Base-by-base conservation (phyloP, 2,888 invertebrate genomes). In the Oligia strigilis region DNA sequence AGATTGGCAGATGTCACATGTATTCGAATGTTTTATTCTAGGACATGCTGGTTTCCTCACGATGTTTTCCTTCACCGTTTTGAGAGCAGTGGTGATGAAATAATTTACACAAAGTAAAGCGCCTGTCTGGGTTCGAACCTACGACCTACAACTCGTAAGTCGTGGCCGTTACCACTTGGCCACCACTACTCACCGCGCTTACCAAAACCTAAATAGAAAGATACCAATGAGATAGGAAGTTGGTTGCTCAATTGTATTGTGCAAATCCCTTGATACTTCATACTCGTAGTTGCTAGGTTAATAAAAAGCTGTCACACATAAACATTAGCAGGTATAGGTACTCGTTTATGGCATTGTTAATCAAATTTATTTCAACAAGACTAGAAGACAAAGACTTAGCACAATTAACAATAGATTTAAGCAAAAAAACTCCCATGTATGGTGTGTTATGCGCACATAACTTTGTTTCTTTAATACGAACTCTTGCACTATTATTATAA, bases 291-390 rank as follows among this genome's bases (percentile, higher is more conserved):
- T 60, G 17, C 55, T 19, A 55, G 3, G 52, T 23, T 49, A 23
- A 72, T 40, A 84, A 84, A 75, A 84, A 84, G 4, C 23, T 19
- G 65, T 67, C 62, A 72, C 55, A 76, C 73, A 64, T 75, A 69
- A 17, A n/a, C 36, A 72, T 60, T 69, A 64, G 9, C 6, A 72
- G n/a, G 40, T 77, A 73, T 40, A 29, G 29, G 29, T 29, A 78
- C 19, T 58, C 11, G 36, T 87, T 73, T 64, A 85, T 23, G 40
- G 76, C 43, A 81, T 85, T 88, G 88, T 85, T 77, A 71, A 85
- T 75, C 52, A 70, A 58, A 71, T 60, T 23, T 6, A 75, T 77
- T 82, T 70, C 74, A 64, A 75, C 77, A 88, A 58, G 23, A 73
- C 69, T n/a, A 46, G n/a, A 36, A 60, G 13, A 87, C 85, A 84